Base-by-base conservation (phyloP, 2,113 vertebrate genomes). In the Tetraodon nigroviridis region DNA sequence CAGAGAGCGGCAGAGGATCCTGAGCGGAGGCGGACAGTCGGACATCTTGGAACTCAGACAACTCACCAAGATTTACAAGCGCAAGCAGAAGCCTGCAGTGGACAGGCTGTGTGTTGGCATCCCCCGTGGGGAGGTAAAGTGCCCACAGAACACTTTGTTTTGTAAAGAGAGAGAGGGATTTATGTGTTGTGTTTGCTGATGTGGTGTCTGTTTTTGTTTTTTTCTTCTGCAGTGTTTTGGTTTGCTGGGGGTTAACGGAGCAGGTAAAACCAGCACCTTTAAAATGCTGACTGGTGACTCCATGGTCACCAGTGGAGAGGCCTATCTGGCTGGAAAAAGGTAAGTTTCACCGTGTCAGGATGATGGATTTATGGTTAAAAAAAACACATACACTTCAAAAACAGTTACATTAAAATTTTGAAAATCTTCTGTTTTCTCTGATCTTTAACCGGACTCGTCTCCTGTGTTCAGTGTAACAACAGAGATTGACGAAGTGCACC, bases 251-350 rank as follows among this genome's bases (percentile, higher is more conserved):
- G 96, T 99, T 44, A 99, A 99, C 3, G 97, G 97, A 29, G 96
- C 96, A 68, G 96, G 97, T 16, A 99, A 99, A 83, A 97, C 97
- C 18, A 97, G 94, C 52, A 99, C 95, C 56, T 99, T 99, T 80
- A 97, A 98, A 89, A 99, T 99, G 97, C 80, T 99, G 64, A 98
- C 95, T 10, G 96, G 97, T 73, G 97, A 99, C 76, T 94, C 94
- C 0, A 64, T 92, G 46, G 93, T 99, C 67, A 97, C 95, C 7
- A 88, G 90, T 60, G 97, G 96, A 57, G 93, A 99, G 74, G 96
- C 97, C 52, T 96, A 93, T 58, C 89, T 24, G 24, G 24, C 24
- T 48, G 92, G 94, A 73, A 93, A 97, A 72, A 98, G 97, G 97
- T 98, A 45, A 84, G 77, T 13, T 13, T 20, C 13, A 14, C 20